Evolutionary conservation across 2,888 invertebrate genomes (phyloP).

Genomic region (Heliconius cydno): DNA sequence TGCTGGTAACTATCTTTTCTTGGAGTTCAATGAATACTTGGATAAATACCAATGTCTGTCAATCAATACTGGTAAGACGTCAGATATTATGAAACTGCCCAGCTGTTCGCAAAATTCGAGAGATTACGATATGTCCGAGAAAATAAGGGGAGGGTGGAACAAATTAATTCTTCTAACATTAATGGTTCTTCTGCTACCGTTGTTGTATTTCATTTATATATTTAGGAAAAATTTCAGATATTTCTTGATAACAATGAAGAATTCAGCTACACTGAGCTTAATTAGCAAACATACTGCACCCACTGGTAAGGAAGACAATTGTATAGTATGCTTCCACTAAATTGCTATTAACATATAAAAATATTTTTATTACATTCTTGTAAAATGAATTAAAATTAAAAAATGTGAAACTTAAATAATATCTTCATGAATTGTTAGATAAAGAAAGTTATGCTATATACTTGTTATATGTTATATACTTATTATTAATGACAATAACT

Average conservation of each 20-base stretch:
- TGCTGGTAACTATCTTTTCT: conserved; percentile 56
- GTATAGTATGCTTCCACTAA: neutral
- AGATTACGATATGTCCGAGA: conserved; percentile 44
- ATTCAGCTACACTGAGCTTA: conserved; percentile 81
- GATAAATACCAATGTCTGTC: conserved; percentile 58
- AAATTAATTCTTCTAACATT: conserved; percentile 56
- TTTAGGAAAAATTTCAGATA: conserved; percentile 83
- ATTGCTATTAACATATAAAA: too few species aligned
- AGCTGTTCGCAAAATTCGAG: conserved; percentile 54
- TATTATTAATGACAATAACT: too few species aligned
- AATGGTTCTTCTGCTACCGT: conserved; percentile 56
- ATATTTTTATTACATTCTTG: too few species aligned
- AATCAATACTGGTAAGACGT: conserved; percentile 52
- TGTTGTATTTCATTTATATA: conserved; percentile 52
- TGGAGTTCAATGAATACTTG: conserved; percentile 56
- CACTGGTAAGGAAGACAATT: conserved; percentile 59
- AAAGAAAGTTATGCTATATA: too few species aligned
- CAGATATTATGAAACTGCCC: conserved; percentile 50
- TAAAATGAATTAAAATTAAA: too few species aligned
- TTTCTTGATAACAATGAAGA: conserved; percentile 83
- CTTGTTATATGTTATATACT: too few species aligned
- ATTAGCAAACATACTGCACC: conserved; percentile 72
- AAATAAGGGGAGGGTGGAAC: conserved; percentile 47
- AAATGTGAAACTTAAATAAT: too few species aligned
- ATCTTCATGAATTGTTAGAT: too few species aligned